Evolutionary conservation across 92 coral and sea anemone species (phyloP).

Genomic region (Bergia puertoricense): DNA sequence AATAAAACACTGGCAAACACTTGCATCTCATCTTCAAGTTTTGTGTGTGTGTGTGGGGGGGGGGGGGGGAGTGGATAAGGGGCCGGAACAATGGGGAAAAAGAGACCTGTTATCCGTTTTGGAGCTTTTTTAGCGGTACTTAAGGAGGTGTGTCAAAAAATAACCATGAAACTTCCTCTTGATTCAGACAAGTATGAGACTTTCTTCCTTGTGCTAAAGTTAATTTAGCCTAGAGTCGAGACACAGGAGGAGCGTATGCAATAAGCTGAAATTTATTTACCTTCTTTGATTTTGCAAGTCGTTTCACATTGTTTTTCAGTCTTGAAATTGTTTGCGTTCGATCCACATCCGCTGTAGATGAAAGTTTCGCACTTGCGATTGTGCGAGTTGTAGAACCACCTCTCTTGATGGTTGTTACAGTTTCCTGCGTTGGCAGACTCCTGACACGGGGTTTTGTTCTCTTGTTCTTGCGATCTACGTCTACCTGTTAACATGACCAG

Average conservation of each 20-base stretch:
- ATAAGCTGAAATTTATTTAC: neutral
- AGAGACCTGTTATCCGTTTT: too few species aligned
- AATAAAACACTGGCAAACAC: too few species aligned
- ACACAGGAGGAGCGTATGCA: neutral
- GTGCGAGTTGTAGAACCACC: slow-evolving; percentile 29
- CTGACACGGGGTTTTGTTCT: neutral
- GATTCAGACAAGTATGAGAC: neutral
- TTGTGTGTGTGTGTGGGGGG: too few species aligned
- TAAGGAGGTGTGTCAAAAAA: too few species aligned
- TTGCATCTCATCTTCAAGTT: too few species aligned
- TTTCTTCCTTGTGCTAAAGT: too few species aligned
- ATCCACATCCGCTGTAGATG: slow-evolving; percentile 39
- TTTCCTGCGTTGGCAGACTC: slow-evolving; percentile 6
- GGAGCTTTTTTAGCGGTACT: too few species aligned
- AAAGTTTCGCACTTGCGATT: slow-evolving; percentile 35
- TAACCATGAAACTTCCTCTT: too few species aligned
- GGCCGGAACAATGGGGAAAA: too few species aligned
- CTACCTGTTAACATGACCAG: neutral
- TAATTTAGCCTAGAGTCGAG: neutral
- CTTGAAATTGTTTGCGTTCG: slow-evolving; percentile 36
- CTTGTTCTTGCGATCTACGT: neutral
- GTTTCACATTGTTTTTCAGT: slow-evolving; percentile 24
- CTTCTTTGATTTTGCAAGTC: slow-evolving; percentile 28
- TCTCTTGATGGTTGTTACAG: slow-evolving; percentile 35
- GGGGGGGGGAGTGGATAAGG: too few species aligned